These are phyloP conservation scores for Mamestra brassicae DNA, from an alignment of 2,888 invertebrate genomes.

Conservation along the genomic window DNA sequence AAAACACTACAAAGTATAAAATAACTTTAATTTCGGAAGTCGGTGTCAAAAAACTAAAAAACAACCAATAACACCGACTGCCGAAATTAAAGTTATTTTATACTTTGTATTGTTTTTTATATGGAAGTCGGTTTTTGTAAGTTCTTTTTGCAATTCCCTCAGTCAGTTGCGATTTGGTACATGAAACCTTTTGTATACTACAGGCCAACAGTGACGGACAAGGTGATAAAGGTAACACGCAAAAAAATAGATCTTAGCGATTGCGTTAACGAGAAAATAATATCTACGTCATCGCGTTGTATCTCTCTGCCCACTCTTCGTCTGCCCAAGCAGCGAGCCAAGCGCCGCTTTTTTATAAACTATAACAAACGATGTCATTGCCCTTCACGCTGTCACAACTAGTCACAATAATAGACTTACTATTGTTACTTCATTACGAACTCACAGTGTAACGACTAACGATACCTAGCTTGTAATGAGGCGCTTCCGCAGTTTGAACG, in stretches of 20 bases:
- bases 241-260: slow-evolving; percentile 1
- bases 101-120: too few relatives aligned
- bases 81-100: too few relatives aligned
- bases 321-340: background rate
- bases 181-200: slow-evolving; percentile 4
- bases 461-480: background rate
- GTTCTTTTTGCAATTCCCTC: background rate
- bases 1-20: too few relatives aligned
- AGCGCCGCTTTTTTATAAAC: slow-evolving; percentile 39
- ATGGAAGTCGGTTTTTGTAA: too few relatives aligned
- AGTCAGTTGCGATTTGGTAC: background rate
- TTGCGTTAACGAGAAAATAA: background rate
- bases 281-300: slow-evolving; percentile 9
- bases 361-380: slow-evolving; percentile 41
- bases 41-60: too few relatives aligned
- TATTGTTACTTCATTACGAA: slow-evolving; percentile 8
- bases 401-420: slow-evolving; percentile 31
- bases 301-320: background rate
- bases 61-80: too few relatives aligned
- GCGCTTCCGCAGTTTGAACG: slow-evolving; percentile 11
- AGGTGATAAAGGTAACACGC: background rate
- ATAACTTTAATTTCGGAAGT: too few relatives aligned
- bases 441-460: too few relatives aligned
- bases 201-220: background rate
- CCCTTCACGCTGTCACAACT: slow-evolving; percentile 26